Evolutionary conservation across 2,113 vertebrate species (phyloP).

Genomic region (Chaenogobius annularis): DNA sequence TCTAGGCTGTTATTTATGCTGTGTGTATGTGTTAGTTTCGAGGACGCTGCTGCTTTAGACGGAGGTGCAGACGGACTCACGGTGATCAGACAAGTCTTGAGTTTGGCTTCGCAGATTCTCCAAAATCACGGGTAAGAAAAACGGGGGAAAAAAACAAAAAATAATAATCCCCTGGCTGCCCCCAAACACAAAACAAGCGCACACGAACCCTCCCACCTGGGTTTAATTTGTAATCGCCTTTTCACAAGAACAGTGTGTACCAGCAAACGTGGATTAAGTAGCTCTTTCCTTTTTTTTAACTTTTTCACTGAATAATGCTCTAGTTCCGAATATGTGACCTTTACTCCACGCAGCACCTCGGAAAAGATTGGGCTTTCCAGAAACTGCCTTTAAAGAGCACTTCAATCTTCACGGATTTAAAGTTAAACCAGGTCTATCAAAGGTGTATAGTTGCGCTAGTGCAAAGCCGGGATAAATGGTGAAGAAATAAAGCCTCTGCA

Average conservation of each 20-base stretch:
- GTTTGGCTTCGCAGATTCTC: slow-evolving; percentile 81
- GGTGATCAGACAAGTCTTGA: slow-evolving; percentile 83
- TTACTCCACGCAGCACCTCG: not conserved
- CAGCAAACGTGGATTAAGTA: slow-evolving; percentile 52
- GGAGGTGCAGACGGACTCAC: slow-evolving; percentile 88
- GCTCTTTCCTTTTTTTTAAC: slow-evolving; percentile 41
- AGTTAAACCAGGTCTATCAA: not conserved
- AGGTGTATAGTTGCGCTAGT: not conserved
- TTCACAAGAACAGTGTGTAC: slow-evolving; percentile 50
- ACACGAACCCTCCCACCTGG: slow-evolving; percentile 39
- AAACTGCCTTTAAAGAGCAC: not conserved
- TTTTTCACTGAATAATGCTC: slow-evolving; percentile 28
- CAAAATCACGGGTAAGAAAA: slow-evolving; percentile 81
- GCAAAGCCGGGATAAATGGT: not conserved
- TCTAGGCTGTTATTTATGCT: not conserved
- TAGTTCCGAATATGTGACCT: slow-evolving; percentile 7
- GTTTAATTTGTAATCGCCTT: slow-evolving; percentile 52
- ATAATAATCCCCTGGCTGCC: not conserved
- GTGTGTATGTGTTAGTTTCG: slow-evolving; percentile 78
- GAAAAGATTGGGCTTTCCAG: not conserved
- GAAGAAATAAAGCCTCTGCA: not conserved
- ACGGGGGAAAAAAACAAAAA: not conserved
- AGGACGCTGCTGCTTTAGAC: slow-evolving; percentile 86
- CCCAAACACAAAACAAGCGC: not conserved
- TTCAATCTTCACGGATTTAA: not conserved